Conservation (phyloP, 2,888 invertebrate genomes). For the Biston stratarius region DNA sequence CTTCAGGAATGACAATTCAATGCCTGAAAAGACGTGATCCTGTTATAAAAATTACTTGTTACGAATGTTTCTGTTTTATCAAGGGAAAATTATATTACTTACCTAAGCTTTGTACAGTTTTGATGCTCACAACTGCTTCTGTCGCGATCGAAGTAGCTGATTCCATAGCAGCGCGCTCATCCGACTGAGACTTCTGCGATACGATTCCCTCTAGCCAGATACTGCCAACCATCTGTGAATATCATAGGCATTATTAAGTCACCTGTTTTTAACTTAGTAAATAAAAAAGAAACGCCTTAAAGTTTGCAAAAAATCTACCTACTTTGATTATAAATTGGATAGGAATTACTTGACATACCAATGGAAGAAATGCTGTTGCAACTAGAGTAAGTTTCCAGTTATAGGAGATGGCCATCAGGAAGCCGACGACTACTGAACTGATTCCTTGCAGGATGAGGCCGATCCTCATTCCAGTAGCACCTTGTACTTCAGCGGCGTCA, state of each 20-base stretch:
- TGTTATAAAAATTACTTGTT: not conserved
- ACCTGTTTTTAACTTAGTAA: too few relatives aligned
- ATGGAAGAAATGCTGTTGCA: slow-evolving; percentile 85
- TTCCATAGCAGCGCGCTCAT: slow-evolving; percentile 88
- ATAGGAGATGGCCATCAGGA: slow-evolving; percentile 85
- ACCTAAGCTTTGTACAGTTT: slow-evolving; percentile 89
- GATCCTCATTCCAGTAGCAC: slow-evolving; percentile 88
- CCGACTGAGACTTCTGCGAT: slow-evolving; percentile 85
- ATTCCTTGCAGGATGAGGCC: slow-evolving; percentile 87
- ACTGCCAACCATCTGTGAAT: slow-evolving; percentile 81
- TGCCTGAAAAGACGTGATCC: slow-evolving; percentile 55
- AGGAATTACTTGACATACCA: slow-evolving; percentile 69
- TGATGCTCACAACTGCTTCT: slow-evolving; percentile 89
- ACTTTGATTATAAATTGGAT: too few relatives aligned
- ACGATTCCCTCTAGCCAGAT: slow-evolving; percentile 88
- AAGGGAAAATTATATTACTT: slow-evolving; percentile 44
- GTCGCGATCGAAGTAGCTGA: slow-evolving; percentile 88
- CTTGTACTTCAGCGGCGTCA: slow-evolving; percentile 88
- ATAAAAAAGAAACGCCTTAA: not conserved
- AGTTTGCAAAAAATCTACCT: not conserved
- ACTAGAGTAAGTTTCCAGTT: slow-evolving; percentile 88
- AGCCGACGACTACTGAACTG: slow-evolving; percentile 86
- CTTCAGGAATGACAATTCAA: slow-evolving; percentile 85
- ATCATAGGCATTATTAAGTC: not conserved
- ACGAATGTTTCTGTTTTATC: not conserved